A percentile compares a stretch with the other conserved stretches of the same genome.
Conservation (phyloP, 2,888 invertebrate species). For the Oscheius sp. region DNA sequence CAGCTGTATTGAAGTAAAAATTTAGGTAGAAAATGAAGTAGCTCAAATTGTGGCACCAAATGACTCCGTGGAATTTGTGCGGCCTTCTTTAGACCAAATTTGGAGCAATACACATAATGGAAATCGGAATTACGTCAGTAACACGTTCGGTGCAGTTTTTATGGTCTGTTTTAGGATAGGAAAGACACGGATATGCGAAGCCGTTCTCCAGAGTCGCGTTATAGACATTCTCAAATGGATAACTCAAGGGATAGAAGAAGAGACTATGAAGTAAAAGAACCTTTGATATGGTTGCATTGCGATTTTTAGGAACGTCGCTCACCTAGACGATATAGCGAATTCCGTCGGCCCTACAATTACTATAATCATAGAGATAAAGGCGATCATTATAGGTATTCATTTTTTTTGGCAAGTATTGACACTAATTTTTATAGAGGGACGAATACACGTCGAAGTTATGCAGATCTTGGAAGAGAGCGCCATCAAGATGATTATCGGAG, state of each 20-base stretch:
- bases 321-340: no score
- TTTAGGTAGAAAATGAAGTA: neutral
- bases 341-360: neutral
- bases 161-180: neutral
- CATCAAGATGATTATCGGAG: neutral
- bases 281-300: no score
- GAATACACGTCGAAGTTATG: no score
- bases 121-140: neutral
- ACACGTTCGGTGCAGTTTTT: neutral
- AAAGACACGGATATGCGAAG: no score
- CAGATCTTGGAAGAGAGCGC: neutral
- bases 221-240: no score
- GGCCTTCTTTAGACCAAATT: neutral
- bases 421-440: no score
- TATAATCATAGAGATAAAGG: neutral
- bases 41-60: neutral
- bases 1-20: neutral
- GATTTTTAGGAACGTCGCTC: no score
- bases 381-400: neutral
- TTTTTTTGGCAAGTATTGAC: no score
- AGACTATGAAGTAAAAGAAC: no score
- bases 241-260: no score
- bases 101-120: neutral
- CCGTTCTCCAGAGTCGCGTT: no score
- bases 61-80: neutral